Base-by-base conservation (phyloP, 2,797 vertebrate genomes). In the Sebastes kiyomatsui region DNA sequence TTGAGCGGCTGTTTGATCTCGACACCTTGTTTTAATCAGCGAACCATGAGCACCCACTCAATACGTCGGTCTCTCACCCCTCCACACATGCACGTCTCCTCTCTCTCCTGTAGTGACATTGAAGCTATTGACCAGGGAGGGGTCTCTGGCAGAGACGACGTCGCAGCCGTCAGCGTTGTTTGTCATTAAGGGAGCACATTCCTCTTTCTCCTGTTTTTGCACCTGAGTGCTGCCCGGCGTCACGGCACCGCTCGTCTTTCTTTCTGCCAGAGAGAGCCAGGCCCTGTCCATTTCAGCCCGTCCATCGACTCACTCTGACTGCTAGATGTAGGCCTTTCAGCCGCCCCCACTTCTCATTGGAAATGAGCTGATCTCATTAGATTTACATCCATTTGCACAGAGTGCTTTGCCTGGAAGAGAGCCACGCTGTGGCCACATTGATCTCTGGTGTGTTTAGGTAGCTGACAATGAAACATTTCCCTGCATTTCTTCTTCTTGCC, bases 1-100 rank as follows among this genome's bases (percentile, higher is more conserved):
- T 93, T 88, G 90, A 95, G 80, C 64, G 28, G 61, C 68, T 77
- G 66, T 93, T 91, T 91, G 92, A 91, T 94, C 85, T 85, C 5
- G 35, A 90, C 88, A 87, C 83, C 84, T 90, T 88, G 88, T 94
- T 92, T 91, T 93, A 93, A 92, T 95, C 81, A 85, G 80, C 46
- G 4, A 77, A 73, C 84, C 69, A 55, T 76, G 79, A 85, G 64
- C 69, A 68, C 80, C 68, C 32, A 72, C 83, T 86, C 88, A 62
- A 83, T 89, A 84, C 67, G 42, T 69, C 70, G 66, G 33, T 64
- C 67, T 30, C 60, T 22, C 20, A 33, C 54, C 25, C 52, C 56
- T 9, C 46, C 58, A 32, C 12, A n/a, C 27, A 14, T 22, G 33
- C 22, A 61, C 64, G 2, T 27, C 52, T 42, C 32, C 11, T n/a